Base-by-base conservation (phyloP, 1,140 invertebrate species). In the Andricus grossulariae region DNA sequence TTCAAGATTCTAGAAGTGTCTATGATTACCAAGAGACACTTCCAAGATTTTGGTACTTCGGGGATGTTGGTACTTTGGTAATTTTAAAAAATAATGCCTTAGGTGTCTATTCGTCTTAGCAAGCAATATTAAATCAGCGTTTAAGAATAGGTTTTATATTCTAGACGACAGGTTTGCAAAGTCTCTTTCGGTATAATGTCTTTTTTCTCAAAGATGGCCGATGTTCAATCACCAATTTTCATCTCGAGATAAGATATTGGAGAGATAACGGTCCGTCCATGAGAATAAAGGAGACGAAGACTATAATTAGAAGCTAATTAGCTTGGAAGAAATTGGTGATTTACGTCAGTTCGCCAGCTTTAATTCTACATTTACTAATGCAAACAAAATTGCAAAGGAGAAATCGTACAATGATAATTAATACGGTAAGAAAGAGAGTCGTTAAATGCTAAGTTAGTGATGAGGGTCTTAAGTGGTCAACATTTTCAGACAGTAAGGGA, bases 1-100 rank as follows among this genome's bases (percentile, higher is more conserved):
- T 74, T 77, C 73, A 80, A 80, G 73, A 80, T 80, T 77, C 74
- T 74, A 49, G 72, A 52, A 75, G 73, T 73, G 57, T 76, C 72
- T 71, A 66, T 16, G 19, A 71, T 72, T 80, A 76, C 54, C 25
- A 50, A 15, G 12, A 2, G 57, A 73, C 71, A 45, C 39, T 45
- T 45, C 39, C 10, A 11, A 45, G 39, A 45, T 45, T 45, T 45
- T 8, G 7, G 39, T 45, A 54, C 50, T 52, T 73, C 32, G 21
- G 32, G 21, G 73, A 75, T 79, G 50, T 66, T 76, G 71, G 55
- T 76, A 71, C 49, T 74, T 75, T 18, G 15, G 70, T 73, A 76
- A 72, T 77, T 73, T 76, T 71, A 50, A 79, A 71, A 74, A 71
- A 16, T 52, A 55, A 74, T 54, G 52, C 73, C 52, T 10, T 74